Conservation (phyloP, 2,113 vertebrate genomes). For the Anseranas semipalmata region DNA sequence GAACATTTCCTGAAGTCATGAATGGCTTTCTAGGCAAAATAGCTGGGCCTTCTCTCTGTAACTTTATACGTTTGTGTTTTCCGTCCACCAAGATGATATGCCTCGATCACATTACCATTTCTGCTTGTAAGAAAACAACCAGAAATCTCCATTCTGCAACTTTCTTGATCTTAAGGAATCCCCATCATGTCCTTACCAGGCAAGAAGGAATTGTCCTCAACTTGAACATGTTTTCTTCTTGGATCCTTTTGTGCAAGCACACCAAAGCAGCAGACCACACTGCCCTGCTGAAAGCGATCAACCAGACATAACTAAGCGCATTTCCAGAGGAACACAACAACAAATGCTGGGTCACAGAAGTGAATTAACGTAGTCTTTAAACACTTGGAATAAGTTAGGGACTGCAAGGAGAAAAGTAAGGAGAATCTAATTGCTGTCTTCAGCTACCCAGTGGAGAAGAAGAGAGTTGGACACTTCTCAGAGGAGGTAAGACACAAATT, state of each 20-base stretch:
- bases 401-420: rapidly evolving
- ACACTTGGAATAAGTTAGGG: background rate
- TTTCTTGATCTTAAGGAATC: background rate
- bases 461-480: background rate
- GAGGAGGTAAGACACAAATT: background rate
- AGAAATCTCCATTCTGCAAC: background rate
- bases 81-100: background rate
- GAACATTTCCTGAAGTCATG: background rate
- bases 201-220: background rate
- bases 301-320: background rate
- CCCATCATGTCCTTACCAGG: background rate
- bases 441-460: background rate
- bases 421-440: background rate
- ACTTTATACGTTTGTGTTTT: no score
- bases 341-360: background rate
- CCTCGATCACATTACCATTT: background rate
- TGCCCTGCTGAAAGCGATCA: background rate
- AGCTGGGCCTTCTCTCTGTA: rapidly evolving
- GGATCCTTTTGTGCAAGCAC: background rate
- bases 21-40: background rate
- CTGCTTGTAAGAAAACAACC: background rate
- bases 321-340: background rate
- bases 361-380: background rate
- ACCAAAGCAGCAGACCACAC: background rate
- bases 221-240: background rate